Evolutionary conservation across 53 echinoderm and acorn worm genomes (phyloP).

Genomic region (Actinopyga echinites): DNA sequence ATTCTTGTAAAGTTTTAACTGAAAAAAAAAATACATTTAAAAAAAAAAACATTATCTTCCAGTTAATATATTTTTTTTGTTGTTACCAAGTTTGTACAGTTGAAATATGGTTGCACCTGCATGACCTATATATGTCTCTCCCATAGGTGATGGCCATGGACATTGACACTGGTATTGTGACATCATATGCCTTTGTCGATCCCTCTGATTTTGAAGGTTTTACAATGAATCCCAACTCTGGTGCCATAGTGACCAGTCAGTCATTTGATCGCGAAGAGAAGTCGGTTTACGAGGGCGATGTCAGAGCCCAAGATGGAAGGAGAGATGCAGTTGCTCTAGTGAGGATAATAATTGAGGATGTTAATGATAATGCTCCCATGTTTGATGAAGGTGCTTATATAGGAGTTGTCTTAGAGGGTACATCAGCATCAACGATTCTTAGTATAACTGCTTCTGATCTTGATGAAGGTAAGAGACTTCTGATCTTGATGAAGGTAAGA

Average conservation of each 20-base stretch:
- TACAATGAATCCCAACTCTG: conserved; percentile 17
- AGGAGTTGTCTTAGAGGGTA: not conserved
- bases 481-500: too few relatives aligned
- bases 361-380: conserved; percentile 21
- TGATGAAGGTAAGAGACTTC: conserved; percentile 22
- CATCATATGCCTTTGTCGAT: conserved; percentile 14
- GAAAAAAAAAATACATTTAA: too few relatives aligned
- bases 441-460: conserved; percentile 16
- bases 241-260: not conserved
- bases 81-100: too few relatives aligned
- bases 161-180: not conserved
- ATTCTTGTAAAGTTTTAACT: too few relatives aligned
- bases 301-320: not conserved
- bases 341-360: conserved; percentile 9
- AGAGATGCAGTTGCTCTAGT: not conserved
- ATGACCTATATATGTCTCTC: too few relatives aligned
- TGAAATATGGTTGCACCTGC: too few relatives aligned
- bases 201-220: conserved; percentile 33
- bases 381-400: conserved; percentile 9
- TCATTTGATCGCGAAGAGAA: conserved; percentile 16
- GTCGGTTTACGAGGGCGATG: not conserved
- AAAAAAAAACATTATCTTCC: too few relatives aligned
- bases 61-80: too few relatives aligned
- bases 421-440: not conserved
- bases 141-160: conserved; percentile 9